Percentiles rank a stretch among this genome's conserved stretches.
Evolutionary conservation across 1,140 invertebrate species (phyloP).

Genomic region (Pemphigus obesinymphae): DNA sequence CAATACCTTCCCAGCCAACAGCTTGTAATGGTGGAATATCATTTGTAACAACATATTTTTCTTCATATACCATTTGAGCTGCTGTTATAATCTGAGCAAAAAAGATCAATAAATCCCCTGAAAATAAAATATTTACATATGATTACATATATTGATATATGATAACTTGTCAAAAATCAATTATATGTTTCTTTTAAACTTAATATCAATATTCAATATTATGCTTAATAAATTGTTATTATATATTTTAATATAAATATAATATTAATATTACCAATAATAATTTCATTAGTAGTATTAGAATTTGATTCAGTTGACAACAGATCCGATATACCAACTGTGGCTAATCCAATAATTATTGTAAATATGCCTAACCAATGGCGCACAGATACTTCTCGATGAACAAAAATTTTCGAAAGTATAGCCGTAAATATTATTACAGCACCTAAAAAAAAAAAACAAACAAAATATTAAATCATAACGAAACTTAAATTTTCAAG

Average conservation of each 20-base stretch:
- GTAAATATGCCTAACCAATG: slow-evolving; percentile 82
- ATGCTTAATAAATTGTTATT: neutral
- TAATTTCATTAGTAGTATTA: slow-evolving; percentile 67
- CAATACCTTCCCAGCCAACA: slow-evolving; percentile 88
- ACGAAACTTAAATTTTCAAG: no score
- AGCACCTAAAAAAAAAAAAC: slow-evolving; percentile 59
- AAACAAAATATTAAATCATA: slow-evolving; percentile 2
- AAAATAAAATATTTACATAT: slow-evolving; percentile 46
- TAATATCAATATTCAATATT: neutral
- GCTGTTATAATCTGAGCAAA: slow-evolving; percentile 84
- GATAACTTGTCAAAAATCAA: neutral
- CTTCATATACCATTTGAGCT: slow-evolving; percentile 89
- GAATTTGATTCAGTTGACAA: slow-evolving; percentile 51
- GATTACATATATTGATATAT: slow-evolving; percentile 8
- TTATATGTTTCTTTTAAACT: neutral
- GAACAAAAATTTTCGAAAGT: slow-evolving; percentile 81
- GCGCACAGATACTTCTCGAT: slow-evolving; percentile 60
- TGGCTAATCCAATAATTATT: slow-evolving; percentile 71
- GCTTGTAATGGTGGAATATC: slow-evolving; percentile 81
- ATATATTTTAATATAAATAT: neutral
- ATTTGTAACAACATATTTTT: slow-evolving; percentile 76
- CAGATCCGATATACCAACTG: slow-evolving; percentile 79
- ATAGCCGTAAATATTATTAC: slow-evolving; percentile 91
- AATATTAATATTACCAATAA: slow-evolving; percentile 59
- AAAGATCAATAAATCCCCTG: slow-evolving; percentile 86